phyloP scores from a whole-genome alignment of 2,113 vertebrate species.

The Siniperca knerii region DNA sequence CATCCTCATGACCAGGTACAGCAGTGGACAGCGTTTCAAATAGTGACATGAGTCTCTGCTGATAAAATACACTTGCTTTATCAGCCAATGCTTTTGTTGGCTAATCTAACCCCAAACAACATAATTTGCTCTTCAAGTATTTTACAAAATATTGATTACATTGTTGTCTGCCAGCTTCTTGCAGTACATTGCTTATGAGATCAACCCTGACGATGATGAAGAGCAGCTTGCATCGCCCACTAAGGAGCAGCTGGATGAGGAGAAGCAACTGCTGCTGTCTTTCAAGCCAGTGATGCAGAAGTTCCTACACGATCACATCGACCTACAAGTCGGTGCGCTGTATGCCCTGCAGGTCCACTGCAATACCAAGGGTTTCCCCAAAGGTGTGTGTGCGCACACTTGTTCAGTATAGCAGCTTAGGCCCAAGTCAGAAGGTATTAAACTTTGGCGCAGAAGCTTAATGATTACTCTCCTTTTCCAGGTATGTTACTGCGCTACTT shows the following conservation, averaged over 20 bases:
- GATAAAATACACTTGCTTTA: neutral
- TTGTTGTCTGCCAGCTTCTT: conserved; percentile 87
- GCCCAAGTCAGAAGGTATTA: too few species aligned
- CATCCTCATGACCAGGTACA: conserved; percentile 98
- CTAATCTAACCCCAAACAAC: neutral
- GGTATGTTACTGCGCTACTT: conserved; percentile 99
- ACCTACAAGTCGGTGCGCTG: conserved; percentile 95
- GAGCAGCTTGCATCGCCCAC: conserved; percentile 92
- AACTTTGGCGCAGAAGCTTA: neutral
- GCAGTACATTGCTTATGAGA: conserved; percentile 97
- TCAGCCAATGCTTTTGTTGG: neutral
- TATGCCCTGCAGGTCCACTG: conserved; percentile 99
- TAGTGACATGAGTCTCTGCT: too few species aligned
- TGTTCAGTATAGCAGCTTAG: rapidly evolving
- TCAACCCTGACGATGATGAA: conserved; percentile 90
- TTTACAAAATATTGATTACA: neutral
- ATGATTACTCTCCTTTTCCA: conserved; percentile 47
- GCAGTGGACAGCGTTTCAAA: neutral
- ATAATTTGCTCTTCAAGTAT: neutral
- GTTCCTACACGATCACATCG: conserved; percentile 96
- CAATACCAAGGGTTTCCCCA: conserved; percentile 93
- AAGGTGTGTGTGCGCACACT: conserved; percentile 85
- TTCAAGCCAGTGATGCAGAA: conserved; percentile 99
- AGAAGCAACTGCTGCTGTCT: conserved; percentile 94
- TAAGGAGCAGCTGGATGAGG: conserved; percentile 96